phyloP scores from a whole-genome alignment of 2,113 vertebrate genomes.

The Ceuthmochares aereus region DNA sequence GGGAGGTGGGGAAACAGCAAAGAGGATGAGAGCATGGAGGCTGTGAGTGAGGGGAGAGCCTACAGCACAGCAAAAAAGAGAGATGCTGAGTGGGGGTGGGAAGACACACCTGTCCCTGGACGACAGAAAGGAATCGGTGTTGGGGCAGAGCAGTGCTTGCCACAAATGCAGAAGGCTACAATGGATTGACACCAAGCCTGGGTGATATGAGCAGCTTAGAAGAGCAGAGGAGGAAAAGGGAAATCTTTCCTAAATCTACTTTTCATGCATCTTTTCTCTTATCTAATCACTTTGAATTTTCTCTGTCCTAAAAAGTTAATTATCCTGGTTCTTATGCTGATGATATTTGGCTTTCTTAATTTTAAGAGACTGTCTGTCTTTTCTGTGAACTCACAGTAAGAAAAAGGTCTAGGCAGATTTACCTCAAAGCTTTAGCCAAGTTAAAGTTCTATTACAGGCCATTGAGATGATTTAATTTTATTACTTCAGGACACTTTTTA shows the following conservation, averaged over 20 bases:
- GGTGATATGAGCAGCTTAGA: neutral
- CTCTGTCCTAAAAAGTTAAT: neutral
- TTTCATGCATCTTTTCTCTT: neutral
- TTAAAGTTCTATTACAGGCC: constrained; percentile 32
- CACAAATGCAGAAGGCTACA: neutral
- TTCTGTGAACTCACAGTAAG: neutral
- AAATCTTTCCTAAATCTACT: neutral
- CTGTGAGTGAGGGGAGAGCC: neutral
- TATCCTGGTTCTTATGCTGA: neutral
- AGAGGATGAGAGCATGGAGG: no score
- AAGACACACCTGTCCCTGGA: neutral
- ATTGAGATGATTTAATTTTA: constrained; percentile 39
- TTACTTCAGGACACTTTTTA: constrained; percentile 29
- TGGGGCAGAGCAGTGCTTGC: neutral
- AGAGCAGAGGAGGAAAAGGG: neutral
- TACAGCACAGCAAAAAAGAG: neutral
- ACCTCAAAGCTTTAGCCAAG: constrained; percentile 4
- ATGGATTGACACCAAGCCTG: no score
- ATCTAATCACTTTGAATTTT: neutral
- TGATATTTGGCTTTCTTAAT: constrained; percentile 22
- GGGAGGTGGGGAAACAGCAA: neutral
- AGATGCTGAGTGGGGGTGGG: neutral
- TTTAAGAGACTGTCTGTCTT: constrained; percentile 23
- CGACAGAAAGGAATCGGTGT: neutral
- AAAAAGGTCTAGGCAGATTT: neutral